Evolutionary conservation across 2,797 vertebrate species (phyloP).

Genomic region (Sandelia bainsii): DNA sequence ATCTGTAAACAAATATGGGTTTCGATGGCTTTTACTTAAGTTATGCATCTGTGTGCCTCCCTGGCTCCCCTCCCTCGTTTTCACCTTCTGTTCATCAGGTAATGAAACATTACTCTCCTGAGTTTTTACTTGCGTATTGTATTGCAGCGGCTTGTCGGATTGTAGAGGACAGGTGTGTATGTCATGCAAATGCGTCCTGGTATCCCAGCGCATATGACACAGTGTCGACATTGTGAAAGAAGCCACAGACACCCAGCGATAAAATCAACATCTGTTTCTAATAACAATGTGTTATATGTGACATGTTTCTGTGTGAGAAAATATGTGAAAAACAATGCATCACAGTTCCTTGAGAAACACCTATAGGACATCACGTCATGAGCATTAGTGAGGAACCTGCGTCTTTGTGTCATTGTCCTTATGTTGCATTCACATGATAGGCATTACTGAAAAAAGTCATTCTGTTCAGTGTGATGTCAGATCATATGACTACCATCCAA

Average conservation of each 20-base stretch:
- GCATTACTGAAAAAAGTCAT: slow-evolving; percentile 71
- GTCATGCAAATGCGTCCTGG: slow-evolving; percentile 77
- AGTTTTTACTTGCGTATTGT: slow-evolving; percentile 69
- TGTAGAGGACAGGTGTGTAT: slow-evolving; percentile 77
- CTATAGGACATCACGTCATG: slow-evolving; percentile 77
- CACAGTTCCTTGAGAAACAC: slow-evolving; percentile 65
- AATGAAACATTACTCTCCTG: slow-evolving; percentile 79
- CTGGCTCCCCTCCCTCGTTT: slow-evolving; percentile 52
- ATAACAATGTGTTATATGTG: slow-evolving; percentile 82
- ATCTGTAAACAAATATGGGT: slow-evolving; percentile 77
- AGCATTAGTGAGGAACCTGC: slow-evolving; percentile 69
- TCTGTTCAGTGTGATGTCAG: slow-evolving; percentile 59
- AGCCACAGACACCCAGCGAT: slow-evolving; percentile 71
- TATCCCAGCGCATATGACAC: slow-evolving; percentile 75
- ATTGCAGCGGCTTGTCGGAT: slow-evolving; percentile 61
- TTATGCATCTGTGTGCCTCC: slow-evolving; percentile 65
- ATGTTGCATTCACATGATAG: slow-evolving; percentile 72
- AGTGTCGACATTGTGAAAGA: slow-evolving; percentile 73
- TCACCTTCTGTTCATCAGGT: slow-evolving; percentile 78
- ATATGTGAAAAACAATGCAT: slow-evolving; percentile 66
- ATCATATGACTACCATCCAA: slow-evolving; percentile 40
- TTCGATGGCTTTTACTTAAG: slow-evolving; percentile 81
- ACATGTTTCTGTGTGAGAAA: slow-evolving; percentile 72
- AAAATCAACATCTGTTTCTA: slow-evolving; percentile 84
- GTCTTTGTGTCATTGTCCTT: slow-evolving; percentile 74